A percentile compares a stretch with the other conserved stretches of the same genome.
Evolutionary conservation across 2,888 invertebrate genomes (phyloP).

Genomic region (Chloroclysta siterata): DNA sequence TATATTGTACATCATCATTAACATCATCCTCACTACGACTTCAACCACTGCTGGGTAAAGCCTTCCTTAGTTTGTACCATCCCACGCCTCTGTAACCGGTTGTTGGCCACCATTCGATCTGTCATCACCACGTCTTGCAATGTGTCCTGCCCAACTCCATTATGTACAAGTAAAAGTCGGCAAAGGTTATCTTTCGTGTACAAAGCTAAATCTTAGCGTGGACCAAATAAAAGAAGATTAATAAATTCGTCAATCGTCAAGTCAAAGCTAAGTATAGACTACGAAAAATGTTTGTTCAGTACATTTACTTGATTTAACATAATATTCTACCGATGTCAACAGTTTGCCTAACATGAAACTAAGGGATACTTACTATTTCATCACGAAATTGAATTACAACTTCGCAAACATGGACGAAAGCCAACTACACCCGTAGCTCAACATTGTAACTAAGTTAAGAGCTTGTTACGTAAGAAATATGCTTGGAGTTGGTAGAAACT

Average conservation of each 20-base stretch:
- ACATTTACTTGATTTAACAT: slow-evolving; percentile 30
- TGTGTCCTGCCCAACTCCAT: no score
- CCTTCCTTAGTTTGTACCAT: no score
- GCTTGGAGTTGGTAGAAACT: slow-evolving; percentile 1
- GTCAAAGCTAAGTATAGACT: not conserved
- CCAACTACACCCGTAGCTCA: slow-evolving; percentile 11
- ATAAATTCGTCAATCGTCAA: not conserved
- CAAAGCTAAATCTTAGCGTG: no score
- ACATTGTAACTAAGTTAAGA: slow-evolving; percentile 26
- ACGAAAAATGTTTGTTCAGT: slow-evolving; percentile 28
- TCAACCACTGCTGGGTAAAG: no score
- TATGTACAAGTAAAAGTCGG: no score
- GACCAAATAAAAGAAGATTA: no score
- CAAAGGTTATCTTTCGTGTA: no score
- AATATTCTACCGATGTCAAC: slow-evolving; percentile 18
- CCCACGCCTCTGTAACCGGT: no score
- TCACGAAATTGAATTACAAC: slow-evolving; percentile 21
- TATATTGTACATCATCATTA: no score
- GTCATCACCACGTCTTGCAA: no score
- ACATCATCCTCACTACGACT: no score
- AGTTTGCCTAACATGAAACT: slow-evolving; percentile 9
- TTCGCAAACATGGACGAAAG: slow-evolving; percentile 27
- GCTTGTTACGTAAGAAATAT: slow-evolving; percentile 18
- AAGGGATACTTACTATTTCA: slow-evolving; percentile 14
- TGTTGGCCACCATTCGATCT: no score